Evolutionary conservation across 2,113 vertebrate species (phyloP).

Genomic region (Ceyx melanurus): DNA sequence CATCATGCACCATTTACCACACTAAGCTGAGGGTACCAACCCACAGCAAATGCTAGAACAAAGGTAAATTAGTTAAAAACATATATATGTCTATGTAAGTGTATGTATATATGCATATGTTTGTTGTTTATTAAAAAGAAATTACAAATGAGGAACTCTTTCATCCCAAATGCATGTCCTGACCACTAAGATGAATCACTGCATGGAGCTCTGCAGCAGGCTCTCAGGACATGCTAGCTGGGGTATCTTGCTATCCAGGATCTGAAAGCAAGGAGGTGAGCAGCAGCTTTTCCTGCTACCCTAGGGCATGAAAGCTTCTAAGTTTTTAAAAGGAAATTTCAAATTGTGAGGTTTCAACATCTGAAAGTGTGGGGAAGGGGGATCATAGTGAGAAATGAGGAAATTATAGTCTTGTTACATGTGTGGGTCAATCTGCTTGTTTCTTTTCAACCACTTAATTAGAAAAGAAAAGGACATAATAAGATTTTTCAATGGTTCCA

Average conservation of each 20-base stretch:
- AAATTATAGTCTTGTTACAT: not conserved
- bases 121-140: not conserved
- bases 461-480: not conserved
- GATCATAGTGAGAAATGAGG: not conserved
- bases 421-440: not conserved
- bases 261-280: not conserved
- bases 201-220: rapidly evolving
- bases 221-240: not conserved
- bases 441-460: not conserved
- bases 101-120: not conserved
- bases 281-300: not conserved
- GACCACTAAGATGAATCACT: not conserved
- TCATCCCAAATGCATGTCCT: not conserved
- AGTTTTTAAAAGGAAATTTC: not conserved
- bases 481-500: not conserved
- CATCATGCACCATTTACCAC: not conserved
- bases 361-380: not conserved
- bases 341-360: not conserved
- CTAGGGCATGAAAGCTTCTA: not conserved
- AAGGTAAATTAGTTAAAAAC: not conserved
- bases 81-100: not conserved
- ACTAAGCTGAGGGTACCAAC: not conserved
- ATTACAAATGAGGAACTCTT: not conserved
- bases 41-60: not conserved
- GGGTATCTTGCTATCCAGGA: not conserved